Evolutionary conservation across 2,797 vertebrate genomes (phyloP).

Genomic region (Cygnus olor): DNA sequence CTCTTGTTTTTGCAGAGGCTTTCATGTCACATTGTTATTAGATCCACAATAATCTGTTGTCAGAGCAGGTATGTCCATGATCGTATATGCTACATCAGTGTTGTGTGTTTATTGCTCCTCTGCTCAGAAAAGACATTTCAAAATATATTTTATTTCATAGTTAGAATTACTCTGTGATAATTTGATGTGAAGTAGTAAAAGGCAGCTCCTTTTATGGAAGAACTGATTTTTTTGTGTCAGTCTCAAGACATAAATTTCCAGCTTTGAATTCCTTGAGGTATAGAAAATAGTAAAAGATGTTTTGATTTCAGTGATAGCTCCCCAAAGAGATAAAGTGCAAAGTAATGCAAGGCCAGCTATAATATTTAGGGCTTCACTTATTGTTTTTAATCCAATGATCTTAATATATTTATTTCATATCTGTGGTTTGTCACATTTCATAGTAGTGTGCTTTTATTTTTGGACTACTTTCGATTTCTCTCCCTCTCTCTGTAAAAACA

Average conservation of each 20-base stretch:
- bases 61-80: background rate
- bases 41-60: background rate
- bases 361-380: background rate
- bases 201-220: background rate
- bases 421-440: background rate
- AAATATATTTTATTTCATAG: background rate
- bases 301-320: background rate
- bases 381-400: background rate
- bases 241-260: background rate
- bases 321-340: background rate
- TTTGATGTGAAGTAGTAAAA: background rate
- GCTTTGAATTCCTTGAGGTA: background rate
- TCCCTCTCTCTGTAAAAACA: background rate
- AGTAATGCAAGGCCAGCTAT: background rate
- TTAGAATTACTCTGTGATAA: background rate
- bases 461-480: background rate
- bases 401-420: background rate
- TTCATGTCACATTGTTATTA: background rate
- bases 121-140: background rate
- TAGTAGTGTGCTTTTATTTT: background rate
- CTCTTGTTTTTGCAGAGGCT: background rate
- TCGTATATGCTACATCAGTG: background rate
- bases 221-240: background rate
- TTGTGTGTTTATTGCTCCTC: background rate
- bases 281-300: background rate